These are phyloP conservation scores for Recurvirostra avosetta DNA, from an alignment of 2,113 vertebrate species.

Conservation along the genomic window DNA sequence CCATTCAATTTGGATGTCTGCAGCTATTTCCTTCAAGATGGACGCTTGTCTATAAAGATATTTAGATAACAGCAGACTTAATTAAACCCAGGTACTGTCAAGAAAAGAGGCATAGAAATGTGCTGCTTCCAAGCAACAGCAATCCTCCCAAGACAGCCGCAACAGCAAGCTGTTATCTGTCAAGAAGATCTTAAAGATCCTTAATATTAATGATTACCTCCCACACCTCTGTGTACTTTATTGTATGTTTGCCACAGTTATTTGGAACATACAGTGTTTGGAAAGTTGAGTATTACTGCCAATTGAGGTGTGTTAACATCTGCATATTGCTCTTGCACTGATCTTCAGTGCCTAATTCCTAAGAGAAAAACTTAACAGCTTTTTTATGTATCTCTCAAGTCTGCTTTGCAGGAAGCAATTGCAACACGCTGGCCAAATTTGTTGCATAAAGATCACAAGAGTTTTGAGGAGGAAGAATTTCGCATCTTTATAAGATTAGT, in stretches of 20 bases:
- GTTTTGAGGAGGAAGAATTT: not conserved
- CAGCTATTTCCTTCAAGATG: not conserved
- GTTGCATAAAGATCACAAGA: not conserved
- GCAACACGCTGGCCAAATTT: not conserved
- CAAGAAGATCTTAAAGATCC: not conserved
- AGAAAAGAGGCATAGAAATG: not conserved
- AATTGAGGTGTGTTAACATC: not conserved
- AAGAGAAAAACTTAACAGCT: not conserved
- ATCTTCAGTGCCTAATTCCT: not conserved
- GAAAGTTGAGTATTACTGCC: not conserved
- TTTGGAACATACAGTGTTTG: not conserved
- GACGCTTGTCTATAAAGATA: not conserved
- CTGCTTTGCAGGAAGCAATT: not conserved
- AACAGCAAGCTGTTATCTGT: not conserved
- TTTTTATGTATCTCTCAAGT: not conserved
- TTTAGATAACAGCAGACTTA: not conserved
- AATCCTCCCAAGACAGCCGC: fast-evolving
- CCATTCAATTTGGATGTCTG: not conserved
- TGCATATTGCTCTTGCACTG: not conserved
- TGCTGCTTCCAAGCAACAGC: not conserved
- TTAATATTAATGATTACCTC: not conserved
- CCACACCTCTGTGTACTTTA: not conserved
- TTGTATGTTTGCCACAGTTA: not conserved
- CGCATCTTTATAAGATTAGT: not conserved
- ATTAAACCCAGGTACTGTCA: not conserved